A percentile compares a stretch with the other conserved stretches of the same genome.
phyloP scores from a whole-genome alignment of 2,113 vertebrate species.

The Seriola aureovittata region DNA sequence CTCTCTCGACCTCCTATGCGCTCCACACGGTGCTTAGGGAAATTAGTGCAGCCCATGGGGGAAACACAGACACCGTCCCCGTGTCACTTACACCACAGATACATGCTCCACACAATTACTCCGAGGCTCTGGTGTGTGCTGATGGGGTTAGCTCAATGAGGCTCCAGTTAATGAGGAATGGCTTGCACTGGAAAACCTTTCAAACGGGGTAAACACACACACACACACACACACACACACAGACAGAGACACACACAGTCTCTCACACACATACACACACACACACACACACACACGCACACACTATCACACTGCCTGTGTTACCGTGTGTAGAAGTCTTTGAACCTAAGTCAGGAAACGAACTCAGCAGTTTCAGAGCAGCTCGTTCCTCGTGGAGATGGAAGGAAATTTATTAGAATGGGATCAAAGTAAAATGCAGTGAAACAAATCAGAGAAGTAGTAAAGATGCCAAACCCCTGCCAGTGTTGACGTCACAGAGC shows the following conservation, averaged over 20 bases:
- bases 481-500: not conserved
- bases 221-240: not conserved
- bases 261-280: not conserved
- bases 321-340: conserved; percentile 7
- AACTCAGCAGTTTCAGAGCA: conserved; percentile 32
- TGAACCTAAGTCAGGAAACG: conserved; percentile 25
- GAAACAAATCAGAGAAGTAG: conserved; percentile 13
- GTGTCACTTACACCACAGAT: conserved; percentile 47
- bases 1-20: not conserved
- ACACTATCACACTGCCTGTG: not conserved
- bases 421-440: not conserved
- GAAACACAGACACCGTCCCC: conserved; percentile 20
- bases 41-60: conserved; percentile 25
- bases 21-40: conserved; percentile 21
- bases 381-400: conserved; percentile 9
- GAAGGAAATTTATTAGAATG: not conserved
- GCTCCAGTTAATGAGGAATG: conserved; percentile 44
- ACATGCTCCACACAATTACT: conserved; percentile 34
- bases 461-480: not conserved
- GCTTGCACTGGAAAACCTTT: conserved; percentile 39
- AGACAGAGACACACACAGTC: not conserved
- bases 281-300: not conserved
- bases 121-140: conserved; percentile 15
- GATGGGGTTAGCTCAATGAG: conserved; percentile 41
- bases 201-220: conserved; percentile 4